These are phyloP conservation scores for Sphyrna mokarran DNA, from an alignment of 2,113 vertebrate species.

Conservation along the genomic window DNA sequence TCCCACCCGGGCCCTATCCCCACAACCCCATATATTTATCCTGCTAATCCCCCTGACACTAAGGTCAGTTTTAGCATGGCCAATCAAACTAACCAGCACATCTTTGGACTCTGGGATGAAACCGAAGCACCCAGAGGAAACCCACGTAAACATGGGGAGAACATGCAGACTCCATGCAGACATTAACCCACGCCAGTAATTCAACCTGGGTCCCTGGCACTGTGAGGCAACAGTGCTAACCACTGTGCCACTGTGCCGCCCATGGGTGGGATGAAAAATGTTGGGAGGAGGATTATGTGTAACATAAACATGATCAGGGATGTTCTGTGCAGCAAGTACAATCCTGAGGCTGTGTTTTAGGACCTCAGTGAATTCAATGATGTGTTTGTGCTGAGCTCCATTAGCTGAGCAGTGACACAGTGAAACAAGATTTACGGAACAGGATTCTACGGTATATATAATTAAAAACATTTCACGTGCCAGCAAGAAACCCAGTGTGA, in stretches of 20 bases:
- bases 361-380: not conserved
- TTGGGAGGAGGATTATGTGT: not conserved
- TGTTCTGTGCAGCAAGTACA: not conserved
- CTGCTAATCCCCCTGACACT: too few species aligned
- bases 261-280: not conserved
- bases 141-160: too few species aligned
- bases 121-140: too few species aligned
- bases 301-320: not conserved
- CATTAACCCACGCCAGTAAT: too few species aligned
- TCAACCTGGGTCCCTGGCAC: too few species aligned
- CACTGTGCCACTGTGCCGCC: too few species aligned
- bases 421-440: not conserved
- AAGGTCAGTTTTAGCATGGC: not conserved
- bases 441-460: not conserved
- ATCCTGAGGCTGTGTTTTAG: not conserved
- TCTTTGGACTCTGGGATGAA: too few species aligned
- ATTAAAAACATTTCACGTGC: not conserved
- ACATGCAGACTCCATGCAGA: too few species aligned
- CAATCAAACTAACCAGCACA: too few species aligned
- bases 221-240: too few species aligned
- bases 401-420: not conserved
- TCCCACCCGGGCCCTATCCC: too few species aligned
- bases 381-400: not conserved
- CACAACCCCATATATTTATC: too few species aligned
- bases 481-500: not conserved